phyloP scores from a whole-genome alignment of 1,140 invertebrate species.

The Ladona fulva region DNA sequence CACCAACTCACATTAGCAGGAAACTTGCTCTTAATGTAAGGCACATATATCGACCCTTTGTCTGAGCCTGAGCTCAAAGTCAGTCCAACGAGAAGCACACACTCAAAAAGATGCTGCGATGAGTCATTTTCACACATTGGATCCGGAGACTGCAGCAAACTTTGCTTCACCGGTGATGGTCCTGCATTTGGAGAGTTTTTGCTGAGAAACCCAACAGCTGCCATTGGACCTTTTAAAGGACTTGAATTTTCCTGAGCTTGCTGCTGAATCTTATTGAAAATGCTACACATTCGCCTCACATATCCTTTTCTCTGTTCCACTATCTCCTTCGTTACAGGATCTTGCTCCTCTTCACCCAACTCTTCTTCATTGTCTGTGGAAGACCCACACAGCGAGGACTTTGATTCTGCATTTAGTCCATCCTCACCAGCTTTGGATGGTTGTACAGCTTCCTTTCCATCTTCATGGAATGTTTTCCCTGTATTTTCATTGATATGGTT shows the following conservation, averaged over 20 bases:
- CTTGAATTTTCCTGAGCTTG: slow-evolving; percentile 17
- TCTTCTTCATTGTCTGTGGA: neutral
- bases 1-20: slow-evolving; percentile 46
- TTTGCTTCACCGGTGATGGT: slow-evolving; percentile 31
- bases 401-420: too few species aligned
- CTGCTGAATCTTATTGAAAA: neutral
- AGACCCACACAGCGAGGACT: too few species aligned
- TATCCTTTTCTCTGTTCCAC: slow-evolving; percentile 52
- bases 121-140: slow-evolving; percentile 29
- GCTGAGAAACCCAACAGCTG: neutral
- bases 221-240: slow-evolving; percentile 14
- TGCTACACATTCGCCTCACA: slow-evolving; percentile 41
- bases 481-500: too few species aligned
- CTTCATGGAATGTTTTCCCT: too few species aligned
- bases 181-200: slow-evolving; percentile 31
- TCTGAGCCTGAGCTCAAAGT: slow-evolving; percentile 41
- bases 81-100: slow-evolving; percentile 53
- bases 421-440: too few species aligned
- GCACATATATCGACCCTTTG: slow-evolving; percentile 34
- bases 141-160: slow-evolving; percentile 31
- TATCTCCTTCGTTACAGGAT: slow-evolving; percentile 35
- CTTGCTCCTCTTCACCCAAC: slow-evolving; percentile 27
- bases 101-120: slow-evolving; percentile 47
- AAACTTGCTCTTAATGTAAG: slow-evolving; percentile 57
- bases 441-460: too few species aligned